Evolutionary conservation across 2,797 vertebrate species (phyloP).

Genomic region (Thaleichthys pacificus): DNA sequence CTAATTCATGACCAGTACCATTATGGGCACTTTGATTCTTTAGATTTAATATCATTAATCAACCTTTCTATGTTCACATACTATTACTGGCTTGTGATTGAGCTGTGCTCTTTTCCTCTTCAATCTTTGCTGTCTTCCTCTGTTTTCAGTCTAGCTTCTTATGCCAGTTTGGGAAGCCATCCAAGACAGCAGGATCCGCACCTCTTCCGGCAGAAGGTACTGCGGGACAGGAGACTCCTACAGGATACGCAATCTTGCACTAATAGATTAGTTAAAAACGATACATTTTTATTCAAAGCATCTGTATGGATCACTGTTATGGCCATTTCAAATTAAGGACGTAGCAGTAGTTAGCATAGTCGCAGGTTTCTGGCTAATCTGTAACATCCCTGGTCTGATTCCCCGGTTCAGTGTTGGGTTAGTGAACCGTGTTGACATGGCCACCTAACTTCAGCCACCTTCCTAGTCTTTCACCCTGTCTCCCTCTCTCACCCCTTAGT

Average conservation of each 20-base stretch:
- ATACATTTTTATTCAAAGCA: background rate
- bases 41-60: slow-evolving; percentile 76
- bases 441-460: slow-evolving; percentile 12
- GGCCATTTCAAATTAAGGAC: background rate
- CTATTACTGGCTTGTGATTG: slow-evolving; percentile 67
- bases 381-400: background rate
- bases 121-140: slow-evolving; percentile 33
- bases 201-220: background rate
- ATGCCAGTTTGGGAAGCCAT: background rate
- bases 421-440: slow-evolving; percentile 31
- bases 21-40: slow-evolving; percentile 73
- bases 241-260: background rate
- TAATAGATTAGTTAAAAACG: background rate
- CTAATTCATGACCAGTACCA: slow-evolving; percentile 70
- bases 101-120: slow-evolving; percentile 32
- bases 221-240: background rate
- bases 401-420: slow-evolving; percentile 21
- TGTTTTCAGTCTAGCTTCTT: background rate
- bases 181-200: background rate
- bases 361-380: background rate
- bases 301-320: background rate
- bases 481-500: slow-evolving; percentile 14
- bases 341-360: background rate
- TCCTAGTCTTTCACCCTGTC: slow-evolving; percentile 9
- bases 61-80: slow-evolving; percentile 64